These are phyloP conservation scores for Esox lucius DNA, from an alignment of 2,797 vertebrate species.

Conservation along the genomic window DNA sequence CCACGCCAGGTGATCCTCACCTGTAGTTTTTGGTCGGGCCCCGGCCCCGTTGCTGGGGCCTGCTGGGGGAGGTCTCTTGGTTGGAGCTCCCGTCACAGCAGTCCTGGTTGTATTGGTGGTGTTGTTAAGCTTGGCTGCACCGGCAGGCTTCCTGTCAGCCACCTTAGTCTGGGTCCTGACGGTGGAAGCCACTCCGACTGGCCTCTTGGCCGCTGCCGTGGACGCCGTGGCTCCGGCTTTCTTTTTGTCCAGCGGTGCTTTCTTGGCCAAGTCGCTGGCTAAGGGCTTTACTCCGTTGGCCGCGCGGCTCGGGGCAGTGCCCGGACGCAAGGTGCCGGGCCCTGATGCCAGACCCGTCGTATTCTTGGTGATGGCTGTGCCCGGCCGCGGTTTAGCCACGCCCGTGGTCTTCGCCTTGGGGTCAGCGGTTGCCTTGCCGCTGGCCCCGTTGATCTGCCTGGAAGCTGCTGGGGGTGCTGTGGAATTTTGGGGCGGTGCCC, in stretches of 20 bases:
- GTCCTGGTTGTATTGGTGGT: conserved; percentile 44
- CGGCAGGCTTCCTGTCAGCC: conserved; percentile 60
- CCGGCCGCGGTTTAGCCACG: conserved; percentile 24
- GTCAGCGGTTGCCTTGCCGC: conserved; percentile 41
- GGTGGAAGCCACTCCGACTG: conserved; percentile 12
- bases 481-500: conserved; percentile 14
- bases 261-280: conserved; percentile 47
- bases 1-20: conserved; percentile 43
- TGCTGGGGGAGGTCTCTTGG: conserved; percentile 49
- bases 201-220: conserved; percentile 54
- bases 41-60: conserved; percentile 44
- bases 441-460: conserved; percentile 48
- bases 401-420: conserved; percentile 55
- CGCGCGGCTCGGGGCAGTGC: conserved; percentile 38
- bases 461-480: conserved; percentile 17
- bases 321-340: conserved; percentile 39
- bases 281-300: conserved; percentile 51
- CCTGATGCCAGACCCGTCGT: conserved; percentile 17
- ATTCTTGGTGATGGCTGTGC: conserved; percentile 43
- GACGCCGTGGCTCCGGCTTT: conserved; percentile 20
- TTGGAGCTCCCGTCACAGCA: conserved; percentile 29
- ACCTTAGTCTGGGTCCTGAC: conserved; percentile 54
- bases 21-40: conserved; percentile 62
- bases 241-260: conserved; percentile 30
- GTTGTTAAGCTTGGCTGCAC: conserved; percentile 43